Conservation (phyloP, 2,888 invertebrate genomes). For the Drosophila mercatorum region DNA sequence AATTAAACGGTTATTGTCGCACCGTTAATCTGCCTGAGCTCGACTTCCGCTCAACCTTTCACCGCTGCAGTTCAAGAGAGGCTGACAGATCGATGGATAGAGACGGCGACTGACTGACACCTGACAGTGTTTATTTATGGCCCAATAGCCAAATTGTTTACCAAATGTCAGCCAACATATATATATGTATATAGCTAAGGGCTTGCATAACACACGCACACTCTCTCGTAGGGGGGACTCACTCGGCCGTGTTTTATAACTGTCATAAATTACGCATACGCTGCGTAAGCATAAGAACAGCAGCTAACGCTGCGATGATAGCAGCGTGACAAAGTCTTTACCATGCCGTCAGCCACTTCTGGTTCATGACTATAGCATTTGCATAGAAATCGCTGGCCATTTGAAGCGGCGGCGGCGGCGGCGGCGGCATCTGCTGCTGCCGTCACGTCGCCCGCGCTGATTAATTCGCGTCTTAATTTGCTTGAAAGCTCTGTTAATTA, state of each 20-base stretch:
- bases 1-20: constrained; percentile 72
- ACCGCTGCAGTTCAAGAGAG: constrained; percentile 18
- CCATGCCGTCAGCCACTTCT: constrained; percentile 14
- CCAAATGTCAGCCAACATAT: constrained; percentile 38
- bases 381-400: constrained; percentile 18
- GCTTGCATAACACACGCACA: constrained; percentile 32
- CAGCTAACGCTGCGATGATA: neutral
- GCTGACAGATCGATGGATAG: neutral
- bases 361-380: constrained; percentile 15
- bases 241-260: constrained; percentile 15
- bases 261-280: constrained; percentile 69
- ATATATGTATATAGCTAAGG: neutral
- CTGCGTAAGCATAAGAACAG: constrained; percentile 20
- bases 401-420: neutral
- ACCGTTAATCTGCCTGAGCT: constrained; percentile 53
- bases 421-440: constrained; percentile 1
- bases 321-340: constrained; percentile 19
- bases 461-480: constrained; percentile 44
- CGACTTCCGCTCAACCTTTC: constrained; percentile 72
- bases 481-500: constrained; percentile 64
- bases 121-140: constrained; percentile 34
- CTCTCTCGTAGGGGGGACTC: neutral
- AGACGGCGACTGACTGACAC: constrained; percentile 4
- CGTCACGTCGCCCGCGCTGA: constrained; percentile 20
- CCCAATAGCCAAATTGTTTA: constrained; percentile 55